Evolutionary conservation across 2,113 vertebrate genomes (phyloP), one percentile per base, ranked within the genome.

Genomic region (Onychostruthus taczanowskii): DNA sequence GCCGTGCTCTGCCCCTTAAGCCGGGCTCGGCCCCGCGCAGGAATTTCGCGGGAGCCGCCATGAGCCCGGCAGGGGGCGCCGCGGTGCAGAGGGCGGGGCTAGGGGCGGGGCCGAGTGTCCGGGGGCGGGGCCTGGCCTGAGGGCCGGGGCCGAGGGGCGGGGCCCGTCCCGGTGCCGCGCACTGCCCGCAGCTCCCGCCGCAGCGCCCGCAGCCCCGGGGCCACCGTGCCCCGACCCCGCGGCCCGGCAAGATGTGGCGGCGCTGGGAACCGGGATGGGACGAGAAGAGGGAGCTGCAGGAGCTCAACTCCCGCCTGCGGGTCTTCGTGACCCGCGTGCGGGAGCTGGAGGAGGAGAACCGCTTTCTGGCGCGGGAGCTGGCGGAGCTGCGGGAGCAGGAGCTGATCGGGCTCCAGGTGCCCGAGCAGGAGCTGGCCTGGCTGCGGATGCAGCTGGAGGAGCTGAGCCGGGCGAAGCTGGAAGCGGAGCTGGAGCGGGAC

Each of bases 301-400:
- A 98, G 92, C 98, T 99, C 76, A 99, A 99, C 95, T 95, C 96
- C 95, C 98, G 98, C 76, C 98, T 99, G 49, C 84, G 96, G 31
- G 98, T 98, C 46, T 99, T 99, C 73, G 97, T 99, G 67, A 96
- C 97, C 88, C 97, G 98, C 62, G 98, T 99, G 31, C 98, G 98
- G 94, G 98, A 99, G 90, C 86, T 99, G 95, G 99, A 99, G 93
- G 95, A 95, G 79, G 94, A 96, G 89, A 95, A 96, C 93, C 95
- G 95, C 61, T 95, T 93, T 44, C 98, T 99, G 37, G 96, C 98
- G 50, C 97, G 97, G 83, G 98, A 98, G 58, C 90, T 97, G 90
- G 97, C 97, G 67, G 96, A 94, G 83, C 74, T 95, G 87, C 89
- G 96, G 72, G 84, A 92, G 79, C 96, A 93, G 84, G 98, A 99